These are phyloP conservation scores for Drosophila persimilis DNA, from an alignment of 1,140 invertebrate species.

Conservation along the genomic window DNA sequence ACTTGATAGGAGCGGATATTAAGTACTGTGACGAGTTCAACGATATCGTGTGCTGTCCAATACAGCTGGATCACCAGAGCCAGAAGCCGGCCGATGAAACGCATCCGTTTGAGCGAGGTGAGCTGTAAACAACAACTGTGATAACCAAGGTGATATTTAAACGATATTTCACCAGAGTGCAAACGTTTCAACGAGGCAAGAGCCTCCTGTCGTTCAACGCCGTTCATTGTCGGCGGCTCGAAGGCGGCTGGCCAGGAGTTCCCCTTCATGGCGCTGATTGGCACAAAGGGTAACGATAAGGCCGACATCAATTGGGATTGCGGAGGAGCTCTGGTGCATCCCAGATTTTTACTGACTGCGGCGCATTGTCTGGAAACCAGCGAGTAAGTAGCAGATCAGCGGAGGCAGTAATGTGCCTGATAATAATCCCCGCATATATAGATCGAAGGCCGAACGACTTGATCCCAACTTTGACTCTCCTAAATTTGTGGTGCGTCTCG, in stretches of 20 bases:
- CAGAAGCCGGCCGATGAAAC: constrained; percentile 4
- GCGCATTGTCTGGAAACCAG: constrained; percentile 77
- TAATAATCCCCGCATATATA: background rate
- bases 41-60: constrained; percentile 70
- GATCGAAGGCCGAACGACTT: constrained; percentile 44
- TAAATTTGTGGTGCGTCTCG: constrained; percentile 83
- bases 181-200: constrained; percentile 53
- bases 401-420: background rate
- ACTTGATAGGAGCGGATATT: constrained; percentile 45
- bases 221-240: constrained; percentile 67
- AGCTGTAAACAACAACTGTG: background rate
- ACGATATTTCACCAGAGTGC: constrained; percentile 38
- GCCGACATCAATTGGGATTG: constrained; percentile 66
- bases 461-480: constrained; percentile 54
- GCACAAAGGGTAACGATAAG: constrained; percentile 25
- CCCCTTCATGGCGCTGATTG: constrained; percentile 82
- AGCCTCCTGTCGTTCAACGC: constrained; percentile 30
- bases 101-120: constrained; percentile 51
- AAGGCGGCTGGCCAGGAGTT: constrained; percentile 60
- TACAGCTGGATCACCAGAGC: constrained; percentile 47
- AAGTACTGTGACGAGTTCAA: constrained; percentile 69
- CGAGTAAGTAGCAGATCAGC: constrained; percentile 20
- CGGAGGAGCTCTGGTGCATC: constrained; percentile 82
- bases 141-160: too few relatives aligned
- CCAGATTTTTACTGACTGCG: constrained; percentile 79